Evolutionary conservation across 1,140 invertebrate species (phyloP).

Genomic region (Drosophila sechellia): DNA sequence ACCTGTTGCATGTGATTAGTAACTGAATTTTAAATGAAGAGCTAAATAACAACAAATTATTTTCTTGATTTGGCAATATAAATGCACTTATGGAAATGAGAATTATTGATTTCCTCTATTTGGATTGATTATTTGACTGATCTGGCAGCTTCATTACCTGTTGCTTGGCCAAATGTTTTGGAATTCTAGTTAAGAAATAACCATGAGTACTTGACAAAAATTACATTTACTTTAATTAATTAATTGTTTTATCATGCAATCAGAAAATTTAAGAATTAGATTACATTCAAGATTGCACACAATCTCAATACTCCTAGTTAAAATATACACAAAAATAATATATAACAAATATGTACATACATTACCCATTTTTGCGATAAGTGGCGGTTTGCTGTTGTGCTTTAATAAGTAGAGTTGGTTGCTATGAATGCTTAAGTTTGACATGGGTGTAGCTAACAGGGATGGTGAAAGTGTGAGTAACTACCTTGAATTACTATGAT

Average conservation of each 20-base stretch:
- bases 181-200: background rate
- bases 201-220: no score
- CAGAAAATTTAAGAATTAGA: background rate
- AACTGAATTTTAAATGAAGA: background rate
- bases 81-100: no score
- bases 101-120: no score
- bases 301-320: background rate
- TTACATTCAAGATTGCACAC: background rate
- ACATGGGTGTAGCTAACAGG: background rate
- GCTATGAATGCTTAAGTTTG: background rate
- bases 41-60: no score
- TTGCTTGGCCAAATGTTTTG: background rate
- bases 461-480: background rate
- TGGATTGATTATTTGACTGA: background rate
- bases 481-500: no score
- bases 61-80: no score
- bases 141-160: slow-evolving; percentile 7
- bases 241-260: background rate
- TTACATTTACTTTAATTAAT: no score
- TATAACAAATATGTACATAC: background rate
- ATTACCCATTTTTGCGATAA: background rate
- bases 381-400: no score
- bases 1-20: slow-evolving; percentile 1
- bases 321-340: background rate
- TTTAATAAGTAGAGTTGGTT: background rate